Base-by-base conservation (phyloP, 2,113 vertebrate genomes). In the Piliocolobus tephrosceles region DNA sequence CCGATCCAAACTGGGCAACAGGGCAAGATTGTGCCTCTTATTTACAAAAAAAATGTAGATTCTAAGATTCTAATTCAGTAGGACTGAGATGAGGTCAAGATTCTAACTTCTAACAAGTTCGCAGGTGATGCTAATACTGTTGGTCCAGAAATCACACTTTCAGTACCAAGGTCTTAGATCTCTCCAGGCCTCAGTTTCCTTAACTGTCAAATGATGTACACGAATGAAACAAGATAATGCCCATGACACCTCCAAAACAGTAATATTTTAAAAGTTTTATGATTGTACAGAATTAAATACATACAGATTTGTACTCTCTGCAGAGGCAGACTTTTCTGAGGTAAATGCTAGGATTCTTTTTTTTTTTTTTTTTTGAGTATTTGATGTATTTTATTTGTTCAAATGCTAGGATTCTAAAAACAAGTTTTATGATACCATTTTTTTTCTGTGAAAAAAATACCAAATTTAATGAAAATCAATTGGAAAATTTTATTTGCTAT, bases 391-490 rank as follows among this genome's bases (percentile, higher is more conserved):
- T 40, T 40, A 40, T 3, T 40, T 40, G 40, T 40, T 40, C 40
- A 88, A 93, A 88, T 6, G 23, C 87, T 50, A 43, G 43, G 47
- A 50, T 50, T 14, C 47, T 50, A 87, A 35, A 73, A 88, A 85
- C n/a, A 70, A 86, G n/a, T 84, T 75, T 68, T 80, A 43, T 82
- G 66, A 57, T 52, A 85, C 8, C 17, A 7, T 57, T 91, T 72
- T 85, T 85, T 85, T 38, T 1, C 66, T 12, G 73, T 75, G 6
- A 32, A 75, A 82, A 94, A 94, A 27, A 58, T 6, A 82, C 3
- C 57, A 94, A 55, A 57, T 83, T 68, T 90, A 92, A 78, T 47
- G n/a, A 89, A 95, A 91, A 94, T 58, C 40, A 81, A 75, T 32
- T 30, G 64, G 35, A 95, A 93, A 90, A 90, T 45, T 18, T 79